A percentile compares a stretch with the other conserved stretches of the same genome.
phyloP scores from a whole-genome alignment of 2,113 vertebrate species.

The Orthochromis malagaraziensis region DNA sequence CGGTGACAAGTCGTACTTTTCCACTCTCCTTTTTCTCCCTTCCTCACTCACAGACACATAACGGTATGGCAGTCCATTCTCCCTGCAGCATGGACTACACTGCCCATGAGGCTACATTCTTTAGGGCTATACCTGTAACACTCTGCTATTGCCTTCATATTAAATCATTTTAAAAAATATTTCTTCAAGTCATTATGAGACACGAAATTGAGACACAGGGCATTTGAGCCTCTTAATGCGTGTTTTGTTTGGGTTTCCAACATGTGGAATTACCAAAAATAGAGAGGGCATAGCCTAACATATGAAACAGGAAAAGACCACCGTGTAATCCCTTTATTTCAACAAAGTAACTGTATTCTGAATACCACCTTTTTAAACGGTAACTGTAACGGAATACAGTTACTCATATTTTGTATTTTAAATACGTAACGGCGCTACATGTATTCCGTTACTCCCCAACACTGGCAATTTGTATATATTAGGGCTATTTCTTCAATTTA shows the following conservation, averaged over 20 bases:
- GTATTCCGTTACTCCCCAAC: background rate
- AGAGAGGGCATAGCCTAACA: background rate
- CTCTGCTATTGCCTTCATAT: background rate
- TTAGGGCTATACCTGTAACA: background rate
- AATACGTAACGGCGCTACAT: rapidly evolving
- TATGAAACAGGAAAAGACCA: background rate
- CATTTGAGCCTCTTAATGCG: background rate
- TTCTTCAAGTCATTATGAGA: background rate
- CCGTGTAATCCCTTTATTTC: background rate
- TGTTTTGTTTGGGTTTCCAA: background rate
- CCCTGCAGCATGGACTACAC: background rate
- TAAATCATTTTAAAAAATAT: background rate
- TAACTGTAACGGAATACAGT: background rate
- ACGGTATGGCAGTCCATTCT: background rate
- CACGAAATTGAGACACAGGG: background rate
- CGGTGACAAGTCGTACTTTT: too few species aligned
- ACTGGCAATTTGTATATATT: background rate
- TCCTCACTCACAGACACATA: background rate
- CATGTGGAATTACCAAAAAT: background rate
- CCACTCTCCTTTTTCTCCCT: background rate
- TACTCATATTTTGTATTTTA: background rate
- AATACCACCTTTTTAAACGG: background rate
- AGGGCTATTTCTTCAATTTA: background rate
- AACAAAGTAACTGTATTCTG: background rate
- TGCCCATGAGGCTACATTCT: background rate